These are phyloP conservation scores for Sylvia atricapilla DNA, from an alignment of 2,113 vertebrate genomes.

Conservation along the genomic window DNA sequence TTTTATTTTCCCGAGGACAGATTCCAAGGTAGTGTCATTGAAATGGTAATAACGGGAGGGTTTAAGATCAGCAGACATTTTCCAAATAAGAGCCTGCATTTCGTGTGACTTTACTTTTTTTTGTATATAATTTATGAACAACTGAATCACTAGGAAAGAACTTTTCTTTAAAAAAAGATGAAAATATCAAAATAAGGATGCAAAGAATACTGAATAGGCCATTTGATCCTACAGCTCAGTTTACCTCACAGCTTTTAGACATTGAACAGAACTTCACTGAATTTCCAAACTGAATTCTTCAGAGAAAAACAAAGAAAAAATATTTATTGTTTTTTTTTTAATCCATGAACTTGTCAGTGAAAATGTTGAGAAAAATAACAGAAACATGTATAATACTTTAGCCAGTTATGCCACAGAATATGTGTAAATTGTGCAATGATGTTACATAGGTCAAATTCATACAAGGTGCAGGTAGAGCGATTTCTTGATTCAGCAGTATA, in stretches of 20 bases:
- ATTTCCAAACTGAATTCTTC: neutral
- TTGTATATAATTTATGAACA: slow-evolving; percentile 8
- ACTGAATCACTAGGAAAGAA: neutral
- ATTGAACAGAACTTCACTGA: neutral
- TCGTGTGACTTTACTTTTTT: neutral
- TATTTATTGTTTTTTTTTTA: neutral
- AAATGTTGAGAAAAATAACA: neutral
- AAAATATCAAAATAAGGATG: neutral
- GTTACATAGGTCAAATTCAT: slow-evolving; percentile 23
- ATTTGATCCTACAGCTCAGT: neutral
- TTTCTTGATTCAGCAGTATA: slow-evolving; percentile 43
- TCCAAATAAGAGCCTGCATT: neutral
- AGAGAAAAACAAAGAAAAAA: neutral
- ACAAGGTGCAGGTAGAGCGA: neutral
- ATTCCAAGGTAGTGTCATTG: slow-evolving; percentile 1
- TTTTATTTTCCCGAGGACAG: slow-evolving; percentile 21
- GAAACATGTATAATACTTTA: neutral
- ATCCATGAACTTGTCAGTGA: neutral
- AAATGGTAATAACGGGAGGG: neutral
- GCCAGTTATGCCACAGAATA: neutral
- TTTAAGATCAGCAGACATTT: slow-evolving; percentile 19
- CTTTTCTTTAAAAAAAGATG: neutral
- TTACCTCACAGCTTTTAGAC: neutral
- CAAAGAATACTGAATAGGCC: neutral
- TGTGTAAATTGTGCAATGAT: neutral